These are phyloP conservation scores for Callinectes sapidus DNA, from an alignment of 2,888 invertebrate species.

Conservation along the genomic window DNA sequence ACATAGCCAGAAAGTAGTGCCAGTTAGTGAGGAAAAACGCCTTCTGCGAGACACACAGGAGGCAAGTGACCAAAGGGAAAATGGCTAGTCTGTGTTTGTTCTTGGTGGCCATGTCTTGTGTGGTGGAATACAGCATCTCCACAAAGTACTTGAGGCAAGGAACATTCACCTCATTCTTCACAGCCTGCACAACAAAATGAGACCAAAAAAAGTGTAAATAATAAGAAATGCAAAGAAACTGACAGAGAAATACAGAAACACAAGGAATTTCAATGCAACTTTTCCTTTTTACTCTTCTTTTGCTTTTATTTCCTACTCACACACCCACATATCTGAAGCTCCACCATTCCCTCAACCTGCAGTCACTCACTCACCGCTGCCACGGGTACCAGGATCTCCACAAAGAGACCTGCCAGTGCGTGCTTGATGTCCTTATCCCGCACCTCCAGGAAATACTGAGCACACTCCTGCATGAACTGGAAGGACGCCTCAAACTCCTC, in stretches of 20 bases:
- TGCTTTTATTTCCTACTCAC: background rate
- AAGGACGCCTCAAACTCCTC: conserved; percentile 99
- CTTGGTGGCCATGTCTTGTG: conserved; percentile 97
- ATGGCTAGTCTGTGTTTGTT: conserved; percentile 97
- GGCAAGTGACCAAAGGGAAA: conserved; percentile 97
- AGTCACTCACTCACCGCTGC: conserved; percentile 88
- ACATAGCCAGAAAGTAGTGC: conserved; percentile 98
- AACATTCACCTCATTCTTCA: conserved; percentile 99
- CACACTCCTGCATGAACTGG: conserved; percentile 98
- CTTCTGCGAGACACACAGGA: conserved; percentile 98
- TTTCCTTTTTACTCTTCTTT: background rate
- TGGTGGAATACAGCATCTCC: conserved; percentile 96
- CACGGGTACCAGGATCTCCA: conserved; percentile 98
- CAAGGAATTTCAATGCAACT: background rate
- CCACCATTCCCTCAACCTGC: background rate
- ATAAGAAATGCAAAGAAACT: background rate
- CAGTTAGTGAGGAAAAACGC: conserved; percentile 98
- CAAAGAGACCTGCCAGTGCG: conserved; percentile 97
- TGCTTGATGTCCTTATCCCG: conserved; percentile 99
- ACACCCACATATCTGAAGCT: background rate
- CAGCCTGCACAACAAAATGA: conserved; percentile 82
- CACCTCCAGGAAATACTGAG: conserved; percentile 97
- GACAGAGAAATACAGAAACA: background rate
- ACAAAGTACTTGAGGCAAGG: conserved; percentile 99
- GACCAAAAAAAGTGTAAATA: background rate